phyloP scores from a whole-genome alignment of 2,888 invertebrate genomes.

The Smittia sp. region DNA sequence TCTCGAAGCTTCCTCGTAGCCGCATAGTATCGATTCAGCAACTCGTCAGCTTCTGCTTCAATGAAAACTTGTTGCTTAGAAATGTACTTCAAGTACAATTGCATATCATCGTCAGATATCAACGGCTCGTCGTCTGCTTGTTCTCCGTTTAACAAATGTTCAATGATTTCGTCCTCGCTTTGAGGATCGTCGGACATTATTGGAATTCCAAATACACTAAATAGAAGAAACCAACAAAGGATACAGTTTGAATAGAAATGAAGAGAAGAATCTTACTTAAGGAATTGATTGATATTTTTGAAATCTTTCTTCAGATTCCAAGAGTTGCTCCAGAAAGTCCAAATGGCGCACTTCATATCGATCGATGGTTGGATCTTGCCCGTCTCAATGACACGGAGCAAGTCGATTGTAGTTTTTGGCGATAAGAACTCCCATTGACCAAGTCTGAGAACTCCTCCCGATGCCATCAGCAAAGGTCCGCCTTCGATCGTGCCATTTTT shows the following conservation, averaged over 20 bases:
- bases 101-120: conserved; percentile 48
- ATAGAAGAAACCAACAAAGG: conserved; percentile 8
- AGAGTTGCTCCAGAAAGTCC: conserved; percentile 50
- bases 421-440: conserved; percentile 50
- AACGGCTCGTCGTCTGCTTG: conserved; percentile 45
- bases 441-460: conserved; percentile 51
- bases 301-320: conserved; percentile 47
- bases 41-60: conserved; percentile 48
- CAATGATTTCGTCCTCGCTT: conserved; percentile 46
- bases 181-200: conserved; percentile 47
- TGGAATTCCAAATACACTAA: conserved; percentile 52
- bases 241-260: not conserved
- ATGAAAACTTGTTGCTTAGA: conserved; percentile 46
- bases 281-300: conserved; percentile 48
- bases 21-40: conserved; percentile 55
- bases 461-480: conserved; percentile 50
- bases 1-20: conserved; percentile 51
- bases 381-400: conserved; percentile 48
- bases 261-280: conserved; percentile 48
- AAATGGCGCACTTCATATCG: conserved; percentile 50
- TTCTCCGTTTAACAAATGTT: conserved; percentile 48
- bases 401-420: conserved; percentile 41
- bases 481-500: conserved; percentile 49
- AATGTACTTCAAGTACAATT: conserved; percentile 46
- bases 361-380: conserved; percentile 44